A percentile compares a stretch with the other conserved stretches of the same genome.
Evolutionary conservation across 2,797 vertebrate species (phyloP).

Genomic region (Pitangus sulphuratus): DNA sequence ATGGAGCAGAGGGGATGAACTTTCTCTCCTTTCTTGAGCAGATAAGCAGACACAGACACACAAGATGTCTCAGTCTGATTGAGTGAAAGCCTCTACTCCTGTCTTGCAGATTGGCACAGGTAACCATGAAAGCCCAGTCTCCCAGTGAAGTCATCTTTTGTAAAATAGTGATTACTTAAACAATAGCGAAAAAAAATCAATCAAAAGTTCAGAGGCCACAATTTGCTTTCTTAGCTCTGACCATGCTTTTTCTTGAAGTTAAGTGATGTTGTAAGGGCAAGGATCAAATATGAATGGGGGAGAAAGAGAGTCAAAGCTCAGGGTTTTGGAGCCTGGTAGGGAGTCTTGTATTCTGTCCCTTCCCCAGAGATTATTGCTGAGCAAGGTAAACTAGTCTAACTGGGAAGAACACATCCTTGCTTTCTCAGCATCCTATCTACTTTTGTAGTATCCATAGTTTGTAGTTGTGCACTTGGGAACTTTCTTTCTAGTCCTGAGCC

Average conservation of each 20-base stretch:
- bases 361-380: background rate
- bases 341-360: background rate
- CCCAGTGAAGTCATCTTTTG: background rate
- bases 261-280: background rate
- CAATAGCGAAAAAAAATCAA: background rate
- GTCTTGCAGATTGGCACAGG: background rate
- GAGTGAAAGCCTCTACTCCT: background rate
- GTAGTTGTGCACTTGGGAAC: background rate
- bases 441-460: background rate
- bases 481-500: background rate
- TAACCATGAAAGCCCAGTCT: background rate
- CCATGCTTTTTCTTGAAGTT: background rate
- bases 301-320: background rate
- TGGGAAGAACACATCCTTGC: background rate
- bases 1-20: background rate
- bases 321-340: background rate
- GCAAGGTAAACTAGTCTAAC: background rate
- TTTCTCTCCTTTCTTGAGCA: background rate
- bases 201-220: background rate
- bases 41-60: accelerated
- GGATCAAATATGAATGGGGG: background rate
- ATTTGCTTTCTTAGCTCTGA: background rate
- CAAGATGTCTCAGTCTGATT: background rate
- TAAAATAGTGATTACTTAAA: background rate
- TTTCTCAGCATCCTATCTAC: background rate